Evolutionary conservation across 2,797 vertebrate species (phyloP).

Genomic region (Eospalax fontanierii): DNA sequence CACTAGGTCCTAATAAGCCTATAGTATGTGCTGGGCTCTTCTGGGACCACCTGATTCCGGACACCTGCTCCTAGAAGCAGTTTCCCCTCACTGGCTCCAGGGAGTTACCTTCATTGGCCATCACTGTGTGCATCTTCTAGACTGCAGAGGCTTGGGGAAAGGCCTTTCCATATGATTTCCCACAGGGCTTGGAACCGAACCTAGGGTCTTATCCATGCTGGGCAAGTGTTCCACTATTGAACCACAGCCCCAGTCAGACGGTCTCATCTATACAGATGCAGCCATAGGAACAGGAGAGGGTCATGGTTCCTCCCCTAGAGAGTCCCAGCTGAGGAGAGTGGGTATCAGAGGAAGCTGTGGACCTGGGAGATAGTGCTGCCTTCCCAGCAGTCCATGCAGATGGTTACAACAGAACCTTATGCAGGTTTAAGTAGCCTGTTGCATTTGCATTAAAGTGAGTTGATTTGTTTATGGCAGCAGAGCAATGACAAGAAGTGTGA

Average conservation of each 20-base stretch:
- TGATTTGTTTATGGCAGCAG: not conserved
- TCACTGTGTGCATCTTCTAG: not conserved
- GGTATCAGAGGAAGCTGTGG: not conserved
- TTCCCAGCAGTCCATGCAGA: rapidly evolving
- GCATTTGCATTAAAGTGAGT: rapidly evolving
- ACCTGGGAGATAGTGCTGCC: not conserved
- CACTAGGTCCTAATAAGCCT: not conserved
- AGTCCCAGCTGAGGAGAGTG: too few relatives aligned
- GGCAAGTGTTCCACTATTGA: not conserved
- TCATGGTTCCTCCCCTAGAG: rapidly evolving
- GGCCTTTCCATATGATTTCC: not conserved
- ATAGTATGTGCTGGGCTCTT: not conserved
- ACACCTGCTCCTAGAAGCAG: not conserved
- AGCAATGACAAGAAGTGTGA: not conserved
- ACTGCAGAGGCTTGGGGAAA: not conserved
- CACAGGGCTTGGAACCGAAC: too few relatives aligned
- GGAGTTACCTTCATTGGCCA: not conserved
- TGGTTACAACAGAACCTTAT: rapidly evolving
- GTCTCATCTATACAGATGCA: not conserved
- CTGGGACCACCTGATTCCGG: not conserved
- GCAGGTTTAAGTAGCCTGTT: too few relatives aligned
- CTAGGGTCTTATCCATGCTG: not conserved
- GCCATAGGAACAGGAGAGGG: not conserved
- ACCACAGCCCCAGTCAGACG: not conserved
- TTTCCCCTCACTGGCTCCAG: not conserved